Conservation (phyloP, 2,888 invertebrate species). For the Sericinus montela region DNA sequence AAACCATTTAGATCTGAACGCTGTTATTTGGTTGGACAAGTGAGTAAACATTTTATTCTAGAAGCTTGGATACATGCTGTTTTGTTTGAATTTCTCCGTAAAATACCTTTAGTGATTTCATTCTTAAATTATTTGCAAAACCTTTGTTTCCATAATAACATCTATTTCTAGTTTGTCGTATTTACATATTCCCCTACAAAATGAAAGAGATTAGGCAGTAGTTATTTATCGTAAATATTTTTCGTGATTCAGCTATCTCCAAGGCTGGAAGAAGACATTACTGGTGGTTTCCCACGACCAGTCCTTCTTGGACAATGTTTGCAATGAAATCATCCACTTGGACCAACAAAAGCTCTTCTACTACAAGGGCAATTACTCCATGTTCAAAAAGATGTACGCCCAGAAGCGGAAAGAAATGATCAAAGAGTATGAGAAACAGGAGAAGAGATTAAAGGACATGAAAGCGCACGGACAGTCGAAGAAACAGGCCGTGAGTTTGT, state of each 20-base stretch:
- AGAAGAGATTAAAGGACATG: slow-evolving; percentile 95
- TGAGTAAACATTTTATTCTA: slow-evolving; percentile 59
- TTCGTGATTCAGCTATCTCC: slow-evolving; percentile 86
- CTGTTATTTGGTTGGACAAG: slow-evolving; percentile 99
- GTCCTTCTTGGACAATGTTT: slow-evolving; percentile 99
- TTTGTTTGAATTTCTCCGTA: no score
- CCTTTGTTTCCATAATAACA: no score
- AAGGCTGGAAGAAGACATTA: slow-evolving; percentile 99
- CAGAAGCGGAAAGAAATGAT: slow-evolving; percentile 97
- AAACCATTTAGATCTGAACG: slow-evolving; percentile 99
- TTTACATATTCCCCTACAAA: no score
- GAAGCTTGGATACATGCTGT: no score
- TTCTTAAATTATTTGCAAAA: no score
- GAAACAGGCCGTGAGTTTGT: slow-evolving; percentile 87
- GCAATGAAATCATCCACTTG: slow-evolving; percentile 98
- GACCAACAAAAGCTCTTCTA: slow-evolving; percentile 96
- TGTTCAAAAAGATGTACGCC: slow-evolving; percentile 99
- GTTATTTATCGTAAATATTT: not conserved
- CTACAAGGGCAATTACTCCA: slow-evolving; percentile 98
- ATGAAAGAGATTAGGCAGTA: no score
- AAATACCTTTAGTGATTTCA: no score
- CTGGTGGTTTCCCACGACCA: slow-evolving; percentile 99
- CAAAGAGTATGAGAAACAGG: slow-evolving; percentile 99
- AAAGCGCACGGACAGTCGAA: slow-evolving; percentile 97
- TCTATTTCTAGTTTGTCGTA: no score